Evolutionary conservation across 2,113 vertebrate species (phyloP), one percentile per base, ranked within the genome.

Genomic region (Embiotoca jacksoni): DNA sequence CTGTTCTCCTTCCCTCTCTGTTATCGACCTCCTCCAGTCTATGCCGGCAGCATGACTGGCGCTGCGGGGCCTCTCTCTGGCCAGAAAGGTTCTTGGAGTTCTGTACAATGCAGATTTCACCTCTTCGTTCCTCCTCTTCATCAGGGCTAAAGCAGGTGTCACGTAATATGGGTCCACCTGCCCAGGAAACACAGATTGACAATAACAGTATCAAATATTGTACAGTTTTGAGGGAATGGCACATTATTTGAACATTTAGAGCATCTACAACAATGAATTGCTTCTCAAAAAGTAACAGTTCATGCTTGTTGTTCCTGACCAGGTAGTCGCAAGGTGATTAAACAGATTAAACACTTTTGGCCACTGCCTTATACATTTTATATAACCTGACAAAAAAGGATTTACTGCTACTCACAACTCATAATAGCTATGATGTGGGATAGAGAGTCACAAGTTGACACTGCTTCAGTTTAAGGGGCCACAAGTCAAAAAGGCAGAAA

Each of bases 91-190:
- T 39, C 62, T 72, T 1, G 81, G 80, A 39, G 57, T 41, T 60
- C 85, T 87, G 81, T 72, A 54, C 23, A 91, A 2, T 0, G 50
- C 16, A 0, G 72, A 50, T 66, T 92, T 94, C 1, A 85, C 1
- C 1, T 90, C 87, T 7, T 94, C 55, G 0, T 93, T 95, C 58
- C 96, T 93, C 54, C 95, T 95, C 75, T 91, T 93, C 94, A 96
- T 96, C 89, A 97, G 88, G 1, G 94, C 78, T 54, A 93, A 84
- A 58, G 94, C 95, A 1, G 96, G 95, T 0, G 95, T 95, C 72
- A 94, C 81, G 7, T 87, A 54, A 70, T 57, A 56, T 1, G 64
- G 49, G 2, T 92, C 85, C 77, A 13, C 93, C 94, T 75, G n/a
- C 10, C 41, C 52, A 13, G 35, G 80, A 41, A 74, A 80, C 7